Base-by-base conservation (phyloP, 2,797 vertebrate genomes). In the Lepidocolaptes lacrymiger region DNA sequence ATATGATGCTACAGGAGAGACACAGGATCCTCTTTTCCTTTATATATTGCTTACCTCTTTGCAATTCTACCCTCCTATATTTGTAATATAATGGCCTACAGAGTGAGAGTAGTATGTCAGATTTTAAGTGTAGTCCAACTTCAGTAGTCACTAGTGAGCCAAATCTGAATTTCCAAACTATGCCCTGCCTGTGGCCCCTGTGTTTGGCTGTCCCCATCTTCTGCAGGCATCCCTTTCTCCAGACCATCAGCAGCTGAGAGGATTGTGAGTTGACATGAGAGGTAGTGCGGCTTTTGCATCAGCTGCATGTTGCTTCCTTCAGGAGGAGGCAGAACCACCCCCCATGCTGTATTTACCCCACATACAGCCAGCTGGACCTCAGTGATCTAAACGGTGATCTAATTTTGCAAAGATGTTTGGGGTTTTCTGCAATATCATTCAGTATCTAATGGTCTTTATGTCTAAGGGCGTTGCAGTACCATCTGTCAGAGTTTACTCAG, bases 341-440 rank as follows among this genome's bases (percentile, higher is more conserved):
- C 12, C 2, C 3, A 0, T 2, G 12, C 36, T 16, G 0, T 32
- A 48, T 62, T 59, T 71, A 14, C 22, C 23, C 7, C 19, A 14
- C 6, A 3, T 28, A 24, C 3, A 75, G 43, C 56, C 30, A 67
- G 15, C 15, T 86, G 56, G 32, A 51, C 39, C 62, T 56, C 28
- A 34, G 22, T 44, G 16, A 85, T 23, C 51, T 49, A 49, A 74
- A 30, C 18, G 27, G 13, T 59, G 52, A 68, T 41, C 56, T 41
- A 44, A 23, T 83, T 81, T 88, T 78, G 37, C 3, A n/a, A 46
- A 85, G 52, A 49, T 74, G 8, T 26, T 21, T 39, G 39, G 61
- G 56, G 34, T 83, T 56, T 24, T 36, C 39, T 3, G 1, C 66
- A 34, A 0, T 56, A 14, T 20, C 23, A 36, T 46, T 11, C 12